Base-by-base conservation (phyloP, 2,797 vertebrate species). In the Podarcis siculus region DNA sequence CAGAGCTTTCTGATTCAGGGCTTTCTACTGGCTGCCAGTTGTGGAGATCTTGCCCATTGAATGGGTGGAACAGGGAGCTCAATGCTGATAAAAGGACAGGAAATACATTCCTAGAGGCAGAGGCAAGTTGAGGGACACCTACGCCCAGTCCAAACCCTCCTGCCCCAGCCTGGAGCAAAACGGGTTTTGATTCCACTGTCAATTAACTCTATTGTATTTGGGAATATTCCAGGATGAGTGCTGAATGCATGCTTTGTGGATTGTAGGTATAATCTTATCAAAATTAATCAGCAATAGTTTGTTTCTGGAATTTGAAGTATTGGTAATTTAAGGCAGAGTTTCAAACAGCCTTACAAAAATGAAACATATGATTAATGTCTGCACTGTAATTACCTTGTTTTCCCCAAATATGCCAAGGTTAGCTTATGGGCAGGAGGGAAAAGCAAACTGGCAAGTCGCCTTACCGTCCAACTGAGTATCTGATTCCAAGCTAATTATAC, bases 331-430 rank as follows among this genome's bases (percentile, higher is more conserved):
- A 58, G 66, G 64, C n/a, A 19, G 10, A 23, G 32, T 72, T 64
- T 73, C 45, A 73, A 73, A 61, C 61, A 81, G 72, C 69, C 78
- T 81, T 15, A 87, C 10, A n/a, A 73, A 27, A 82, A 82, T 75
- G 30, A 82, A 82, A 73, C 69, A 76, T 76, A 82, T 82, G 69
- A 87, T 87, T 73, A 82, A 82, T 32, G 39, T 75, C 79, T 32
- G 58, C 37, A 64, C 19, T 27, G 86, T 27, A 87, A 75, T 82
- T 82, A 81, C 21, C 58, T 35, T n/a, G 69, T 75, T 75, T 80
- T 87, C 19, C 35, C 30, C 75, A 58, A 82, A 87, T 87, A 75
- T 87, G 79, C 69, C 71, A 87, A 82, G 27, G 85, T 87, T 81
- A 81, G 78, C 32, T 86, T 39, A 80, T 72, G 85, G 45, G 45